These are phyloP conservation scores for Platycheirus albimanus DNA, from an alignment of 2,888 invertebrate species.

Conservation along the genomic window DNA sequence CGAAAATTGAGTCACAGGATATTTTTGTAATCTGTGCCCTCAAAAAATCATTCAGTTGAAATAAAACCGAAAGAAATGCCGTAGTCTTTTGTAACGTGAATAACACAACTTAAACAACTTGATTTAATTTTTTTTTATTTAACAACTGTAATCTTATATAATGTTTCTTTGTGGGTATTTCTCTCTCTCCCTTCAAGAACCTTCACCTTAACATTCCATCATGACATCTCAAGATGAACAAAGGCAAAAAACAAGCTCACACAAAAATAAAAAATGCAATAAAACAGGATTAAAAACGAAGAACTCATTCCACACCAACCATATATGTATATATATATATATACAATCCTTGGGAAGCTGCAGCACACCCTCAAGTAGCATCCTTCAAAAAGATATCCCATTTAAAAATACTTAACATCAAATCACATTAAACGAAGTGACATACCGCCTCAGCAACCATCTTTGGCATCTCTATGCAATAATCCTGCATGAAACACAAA, in stretches of 20 bases:
- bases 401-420: slow-evolving; percentile 71
- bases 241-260: slow-evolving; percentile 8
- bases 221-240: slow-evolving; percentile 24
- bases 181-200: background rate
- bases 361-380: slow-evolving; percentile 25
- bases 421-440: slow-evolving; percentile 71
- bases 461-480: slow-evolving; percentile 46
- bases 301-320: slow-evolving; percentile 18
- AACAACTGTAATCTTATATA: slow-evolving; percentile 13
- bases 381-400: slow-evolving; percentile 61
- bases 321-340: background rate
- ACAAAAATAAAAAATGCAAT: slow-evolving; percentile 62
- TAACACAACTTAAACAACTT: too few species aligned
- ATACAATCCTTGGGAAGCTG: background rate
- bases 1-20: too few species aligned
- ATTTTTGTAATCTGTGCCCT: too few species aligned
- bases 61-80: too few species aligned
- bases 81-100: too few species aligned
- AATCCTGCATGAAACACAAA: background rate
- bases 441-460: slow-evolving; percentile 54
- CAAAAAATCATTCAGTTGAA: too few species aligned
- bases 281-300: slow-evolving; percentile 67
- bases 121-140: background rate
- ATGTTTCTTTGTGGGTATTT: background rate
- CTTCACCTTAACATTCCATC: background rate